A percentile compares a stretch with the other conserved stretches of the same genome.
phyloP scores from a whole-genome alignment of 2,797 vertebrate species.

The Halcyon smyrnensis region DNA sequence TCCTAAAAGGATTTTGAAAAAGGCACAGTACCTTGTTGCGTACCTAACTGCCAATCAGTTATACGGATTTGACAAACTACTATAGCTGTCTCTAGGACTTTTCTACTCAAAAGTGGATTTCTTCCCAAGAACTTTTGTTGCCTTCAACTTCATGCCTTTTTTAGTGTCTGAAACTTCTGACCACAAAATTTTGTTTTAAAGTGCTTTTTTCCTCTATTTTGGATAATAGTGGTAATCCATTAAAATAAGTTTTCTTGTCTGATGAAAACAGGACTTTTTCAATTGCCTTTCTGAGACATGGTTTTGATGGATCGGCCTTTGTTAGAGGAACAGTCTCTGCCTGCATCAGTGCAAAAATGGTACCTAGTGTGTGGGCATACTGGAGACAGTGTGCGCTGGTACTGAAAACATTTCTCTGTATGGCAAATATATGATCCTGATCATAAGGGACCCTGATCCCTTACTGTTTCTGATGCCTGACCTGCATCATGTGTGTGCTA shows the following conservation, averaged over 20 bases:
- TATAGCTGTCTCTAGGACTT: not conserved
- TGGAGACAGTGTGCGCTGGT: not conserved
- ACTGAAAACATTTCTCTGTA: not conserved
- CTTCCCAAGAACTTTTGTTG: not conserved
- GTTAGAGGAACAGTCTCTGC: not conserved
- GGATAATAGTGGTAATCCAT: not conserved
- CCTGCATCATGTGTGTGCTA: accelerated
- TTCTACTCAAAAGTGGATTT: not conserved
- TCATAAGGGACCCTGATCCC: not conserved
- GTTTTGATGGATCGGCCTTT: not conserved
- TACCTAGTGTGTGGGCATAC: not conserved
- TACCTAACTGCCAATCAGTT: not conserved
- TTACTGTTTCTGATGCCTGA: not conserved
- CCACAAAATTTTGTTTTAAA: not conserved
- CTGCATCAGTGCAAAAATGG: not conserved
- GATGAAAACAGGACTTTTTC: not conserved
- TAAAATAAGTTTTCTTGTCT: not conserved
- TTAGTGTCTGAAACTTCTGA: not conserved
- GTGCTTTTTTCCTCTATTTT: not conserved
- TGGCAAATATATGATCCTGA: not conserved
- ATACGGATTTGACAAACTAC: not conserved
- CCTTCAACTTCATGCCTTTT: not conserved
- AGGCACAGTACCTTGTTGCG: not conserved
- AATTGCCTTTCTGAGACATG: not conserved
- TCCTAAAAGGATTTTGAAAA: not conserved